Evolutionary conservation across 2,797 vertebrate genomes (phyloP).

Genomic region (Cottoperca gobio): DNA sequence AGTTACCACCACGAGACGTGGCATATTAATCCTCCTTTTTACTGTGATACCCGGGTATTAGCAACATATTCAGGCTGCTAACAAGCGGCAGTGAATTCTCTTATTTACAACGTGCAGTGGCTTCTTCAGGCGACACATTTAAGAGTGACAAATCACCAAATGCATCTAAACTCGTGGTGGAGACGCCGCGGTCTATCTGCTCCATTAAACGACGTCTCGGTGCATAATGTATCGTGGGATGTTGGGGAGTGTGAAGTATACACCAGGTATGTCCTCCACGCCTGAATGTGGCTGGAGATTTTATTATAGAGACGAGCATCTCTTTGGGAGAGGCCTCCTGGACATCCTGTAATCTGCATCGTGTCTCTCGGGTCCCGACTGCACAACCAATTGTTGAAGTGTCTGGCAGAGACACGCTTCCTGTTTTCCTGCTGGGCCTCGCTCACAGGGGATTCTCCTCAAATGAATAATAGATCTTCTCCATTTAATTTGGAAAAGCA

Average conservation of each 20-base stretch:
- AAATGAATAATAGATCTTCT: constrained; percentile 74
- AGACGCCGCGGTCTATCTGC: constrained; percentile 24
- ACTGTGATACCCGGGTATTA: neutral
- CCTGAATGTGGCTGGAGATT: neutral
- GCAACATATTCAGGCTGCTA: neutral
- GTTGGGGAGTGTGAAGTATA: neutral
- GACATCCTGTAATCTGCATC: constrained; percentile 20
- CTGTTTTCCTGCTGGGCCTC: constrained; percentile 59
- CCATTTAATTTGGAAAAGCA: constrained; percentile 75
- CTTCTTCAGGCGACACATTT: constrained; percentile 19
- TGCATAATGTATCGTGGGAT: constrained; percentile 16
- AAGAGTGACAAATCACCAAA: neutral
- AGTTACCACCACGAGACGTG: neutral
- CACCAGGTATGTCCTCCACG: neutral
- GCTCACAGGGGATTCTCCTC: constrained; percentile 49
- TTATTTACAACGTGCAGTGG: neutral
- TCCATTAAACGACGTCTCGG: constrained; percentile 39
- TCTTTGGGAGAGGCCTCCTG: constrained; percentile 20
- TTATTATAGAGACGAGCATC: too few relatives aligned
- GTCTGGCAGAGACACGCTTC: constrained; percentile 47
- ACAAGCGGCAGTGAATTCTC: neutral
- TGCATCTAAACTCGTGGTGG: neutral
- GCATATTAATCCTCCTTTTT: neutral
- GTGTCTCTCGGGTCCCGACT: constrained; percentile 27
- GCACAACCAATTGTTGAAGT: constrained; percentile 34